Percentiles rank a stretch among this genome's conserved stretches.
These are phyloP conservation scores for Fragum whitleyi DNA, from an alignment of 2,888 invertebrate species.

Conservation along the genomic window DNA sequence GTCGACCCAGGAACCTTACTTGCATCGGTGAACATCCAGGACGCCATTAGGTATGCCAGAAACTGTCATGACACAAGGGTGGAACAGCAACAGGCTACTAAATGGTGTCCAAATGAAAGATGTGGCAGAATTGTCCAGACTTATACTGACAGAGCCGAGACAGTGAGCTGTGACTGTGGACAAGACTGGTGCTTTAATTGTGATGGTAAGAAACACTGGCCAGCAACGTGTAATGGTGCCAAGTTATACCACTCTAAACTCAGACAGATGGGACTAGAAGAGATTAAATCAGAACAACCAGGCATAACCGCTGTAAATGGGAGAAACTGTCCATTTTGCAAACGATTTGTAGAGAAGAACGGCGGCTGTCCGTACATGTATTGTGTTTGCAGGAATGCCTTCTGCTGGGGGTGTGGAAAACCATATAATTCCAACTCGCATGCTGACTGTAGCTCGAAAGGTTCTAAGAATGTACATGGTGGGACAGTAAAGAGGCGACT, in stretches of 20 bases:
- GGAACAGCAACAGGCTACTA: constrained; percentile 46
- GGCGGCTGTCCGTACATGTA: constrained; percentile 69
- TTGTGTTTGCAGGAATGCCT: constrained; percentile 64
- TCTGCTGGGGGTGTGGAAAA: constrained; percentile 73
- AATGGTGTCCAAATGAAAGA: constrained; percentile 70
- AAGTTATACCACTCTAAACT: constrained; percentile 57
- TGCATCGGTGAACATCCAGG: constrained; percentile 45
- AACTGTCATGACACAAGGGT: constrained; percentile 58
- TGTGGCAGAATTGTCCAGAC: constrained; percentile 66
- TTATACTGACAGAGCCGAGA: constrained; percentile 37
- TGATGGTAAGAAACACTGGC: constrained; percentile 69
- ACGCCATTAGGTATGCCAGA: constrained; percentile 46
- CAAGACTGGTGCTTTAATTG: constrained; percentile 67
- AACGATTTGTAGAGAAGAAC: constrained; percentile 69
- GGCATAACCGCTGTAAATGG: constrained; percentile 49
- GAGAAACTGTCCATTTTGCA: constrained; percentile 70
- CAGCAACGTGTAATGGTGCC: constrained; percentile 65
- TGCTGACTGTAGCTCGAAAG: background rate
- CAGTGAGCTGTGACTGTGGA: constrained; percentile 67
- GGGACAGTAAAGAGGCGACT: constrained; percentile 11
- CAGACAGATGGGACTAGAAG: constrained; percentile 50
- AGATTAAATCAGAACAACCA: constrained; percentile 28
- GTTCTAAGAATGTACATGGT: constrained; percentile 3
- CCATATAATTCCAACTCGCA: constrained; percentile 16
- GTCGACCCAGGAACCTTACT: constrained; percentile 57